phyloP scores from a whole-genome alignment of 2,888 invertebrate genomes.

The Volucella zonaria region DNA sequence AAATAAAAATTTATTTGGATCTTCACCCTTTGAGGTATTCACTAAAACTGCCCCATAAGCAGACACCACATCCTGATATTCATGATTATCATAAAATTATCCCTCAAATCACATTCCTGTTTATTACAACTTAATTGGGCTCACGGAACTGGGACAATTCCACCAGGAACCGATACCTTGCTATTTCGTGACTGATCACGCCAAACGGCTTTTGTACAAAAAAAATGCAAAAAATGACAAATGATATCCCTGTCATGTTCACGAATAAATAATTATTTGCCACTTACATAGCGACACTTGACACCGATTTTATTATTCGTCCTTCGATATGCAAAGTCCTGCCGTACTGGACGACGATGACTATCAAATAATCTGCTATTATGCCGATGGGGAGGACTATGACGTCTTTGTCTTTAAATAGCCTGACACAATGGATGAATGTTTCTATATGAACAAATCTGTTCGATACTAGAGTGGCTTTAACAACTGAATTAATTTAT shows the following conservation, averaged over 20 bases:
- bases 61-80: too few relatives aligned
- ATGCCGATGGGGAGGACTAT: conserved; percentile 6
- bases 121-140: too few relatives aligned
- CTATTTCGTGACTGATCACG: too few relatives aligned
- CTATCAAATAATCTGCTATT: conserved; percentile 4
- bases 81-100: too few relatives aligned
- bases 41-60: too few relatives aligned
- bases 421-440: background rate
- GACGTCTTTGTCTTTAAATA: conserved; percentile 30
- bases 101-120: too few relatives aligned
- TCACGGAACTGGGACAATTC: too few relatives aligned
- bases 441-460: conserved; percentile 18
- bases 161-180: too few relatives aligned
- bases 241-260: background rate
- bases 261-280: conserved; percentile 29
- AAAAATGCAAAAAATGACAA: conserved; percentile 2
- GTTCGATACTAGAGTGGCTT: background rate
- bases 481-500: conserved; percentile 50
- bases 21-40: too few relatives aligned
- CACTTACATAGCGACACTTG: conserved; percentile 16
- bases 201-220: too few relatives aligned
- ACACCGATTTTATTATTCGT: conserved; percentile 8
- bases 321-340: background rate
- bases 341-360: background rate
- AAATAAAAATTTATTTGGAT: too few relatives aligned